Evolutionary conservation across 2,113 vertebrate species (phyloP).

Genomic region (Sarotherodon lohbergeri): DNA sequence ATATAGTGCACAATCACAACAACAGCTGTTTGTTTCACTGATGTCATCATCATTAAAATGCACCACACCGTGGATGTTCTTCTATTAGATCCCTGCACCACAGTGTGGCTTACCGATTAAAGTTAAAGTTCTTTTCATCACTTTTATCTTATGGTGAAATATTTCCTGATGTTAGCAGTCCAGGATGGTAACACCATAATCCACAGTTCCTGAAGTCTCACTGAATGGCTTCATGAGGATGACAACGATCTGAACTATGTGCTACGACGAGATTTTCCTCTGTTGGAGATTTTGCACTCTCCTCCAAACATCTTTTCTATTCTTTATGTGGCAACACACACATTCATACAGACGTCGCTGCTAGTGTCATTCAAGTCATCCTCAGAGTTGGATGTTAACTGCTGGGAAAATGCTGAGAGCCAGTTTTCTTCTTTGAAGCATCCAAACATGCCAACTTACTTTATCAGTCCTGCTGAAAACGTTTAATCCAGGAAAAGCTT

Average conservation of each 20-base stretch:
- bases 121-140: neutral
- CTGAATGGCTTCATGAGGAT: no score
- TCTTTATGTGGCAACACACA: no score
- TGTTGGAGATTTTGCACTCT: neutral
- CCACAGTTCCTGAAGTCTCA: neutral
- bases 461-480: neutral
- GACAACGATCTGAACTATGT: neutral
- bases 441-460: neutral
- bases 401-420: neutral
- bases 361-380: neutral
- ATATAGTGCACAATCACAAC: neutral
- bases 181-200: rapidly evolving
- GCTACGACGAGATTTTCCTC: neutral
- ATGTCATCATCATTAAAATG: neutral
- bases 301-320: neutral
- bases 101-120: neutral
- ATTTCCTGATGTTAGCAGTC: rapidly evolving
- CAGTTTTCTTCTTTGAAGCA: neutral
- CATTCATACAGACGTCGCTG: rapidly evolving
- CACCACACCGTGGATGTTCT: rapidly evolving
- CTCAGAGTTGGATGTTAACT: neutral
- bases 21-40: neutral
- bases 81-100: neutral
- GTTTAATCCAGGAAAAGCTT: neutral
- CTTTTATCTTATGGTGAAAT: rapidly evolving